A percentile compares a stretch with the other conserved stretches of the same genome.
phyloP scores from a whole-genome alignment of 1,140 invertebrate genomes.

The Ptiloglossa arizonensis region DNA sequence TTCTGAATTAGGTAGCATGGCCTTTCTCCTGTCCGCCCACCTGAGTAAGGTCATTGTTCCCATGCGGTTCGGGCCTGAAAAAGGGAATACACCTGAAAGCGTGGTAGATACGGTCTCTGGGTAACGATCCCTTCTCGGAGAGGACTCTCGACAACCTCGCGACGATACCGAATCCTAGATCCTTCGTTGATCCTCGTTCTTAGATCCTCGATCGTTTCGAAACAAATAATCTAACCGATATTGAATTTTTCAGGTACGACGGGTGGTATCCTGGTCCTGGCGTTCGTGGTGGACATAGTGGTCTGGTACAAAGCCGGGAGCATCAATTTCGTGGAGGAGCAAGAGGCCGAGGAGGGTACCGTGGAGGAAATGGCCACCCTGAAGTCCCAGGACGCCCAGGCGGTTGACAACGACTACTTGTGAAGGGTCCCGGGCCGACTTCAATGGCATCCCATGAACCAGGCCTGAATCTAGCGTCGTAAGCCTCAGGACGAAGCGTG shows the following conservation, averaged over 20 bases:
- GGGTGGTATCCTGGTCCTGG: conserved; percentile 89
- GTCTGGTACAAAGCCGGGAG: conserved; percentile 92
- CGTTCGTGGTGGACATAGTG: conserved; percentile 91
- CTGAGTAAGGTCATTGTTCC: too few relatives aligned
- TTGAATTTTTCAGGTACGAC: conserved; percentile 86
- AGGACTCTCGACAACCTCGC: too few relatives aligned
- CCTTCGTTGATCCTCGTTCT: too few relatives aligned
- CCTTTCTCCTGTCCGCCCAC: too few relatives aligned
- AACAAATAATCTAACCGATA: not conserved
- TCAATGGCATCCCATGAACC: conserved; percentile 34
- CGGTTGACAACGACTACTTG: conserved; percentile 76
- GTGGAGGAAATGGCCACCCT: conserved; percentile 80
- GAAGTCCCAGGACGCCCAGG: conserved; percentile 76
- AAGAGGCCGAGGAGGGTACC: conserved; percentile 74
- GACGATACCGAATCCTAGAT: too few relatives aligned
- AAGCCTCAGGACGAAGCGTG: conserved; percentile 24
- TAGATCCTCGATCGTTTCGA: not conserved
- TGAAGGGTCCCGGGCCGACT: conserved; percentile 57
- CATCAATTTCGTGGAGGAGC: conserved; percentile 87
- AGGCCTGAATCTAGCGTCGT: conserved; percentile 48
- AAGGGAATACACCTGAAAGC: too few relatives aligned
- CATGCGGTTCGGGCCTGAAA: too few relatives aligned
- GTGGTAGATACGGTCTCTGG: too few relatives aligned
- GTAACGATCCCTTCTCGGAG: too few relatives aligned
- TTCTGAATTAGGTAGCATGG: too few relatives aligned